A percentile compares a stretch with the other conserved stretches of the same genome.
Conservation (phyloP, 2,113 vertebrate species). For the Emydocephalus ijimae region DNA sequence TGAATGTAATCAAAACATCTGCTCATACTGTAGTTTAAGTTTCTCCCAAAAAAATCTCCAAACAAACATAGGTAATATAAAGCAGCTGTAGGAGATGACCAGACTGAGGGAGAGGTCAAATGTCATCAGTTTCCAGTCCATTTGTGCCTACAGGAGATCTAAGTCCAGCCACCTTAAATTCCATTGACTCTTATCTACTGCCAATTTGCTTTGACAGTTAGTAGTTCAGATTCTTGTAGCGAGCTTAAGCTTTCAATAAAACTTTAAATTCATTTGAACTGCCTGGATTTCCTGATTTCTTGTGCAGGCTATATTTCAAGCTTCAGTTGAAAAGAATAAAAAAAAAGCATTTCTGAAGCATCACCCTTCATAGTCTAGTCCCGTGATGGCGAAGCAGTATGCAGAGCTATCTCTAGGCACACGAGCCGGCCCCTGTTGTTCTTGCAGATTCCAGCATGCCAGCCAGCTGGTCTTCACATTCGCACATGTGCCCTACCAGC, state of each 20-base stretch:
- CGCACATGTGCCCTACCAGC: too few species aligned
- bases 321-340: not conserved
- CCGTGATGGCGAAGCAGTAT: too few species aligned
- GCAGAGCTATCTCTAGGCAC: too few species aligned
- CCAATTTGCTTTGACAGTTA: not conserved
- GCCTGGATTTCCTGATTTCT: not conserved
- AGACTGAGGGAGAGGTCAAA: not conserved
- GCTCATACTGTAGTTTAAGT: not conserved
- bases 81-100: not conserved
- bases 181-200: not conserved
- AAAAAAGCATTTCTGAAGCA: too few species aligned
- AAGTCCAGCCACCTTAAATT: not conserved
- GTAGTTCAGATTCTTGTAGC: not conserved
- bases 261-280: not conserved
- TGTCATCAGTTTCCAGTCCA: not conserved
- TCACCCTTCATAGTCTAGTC: too few species aligned
- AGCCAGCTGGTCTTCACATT: too few species aligned
- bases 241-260: not conserved
- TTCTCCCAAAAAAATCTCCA: not conserved
- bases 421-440: too few species aligned
- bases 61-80: not conserved
- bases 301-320: not conserved
- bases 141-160: not conserved
- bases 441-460: too few species aligned
- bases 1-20: not conserved